Percentiles rank a stretch among this genome's conserved stretches.
Conservation (phyloP, 92 coral and sea anemone species). For the Blastomussa wellsi region DNA sequence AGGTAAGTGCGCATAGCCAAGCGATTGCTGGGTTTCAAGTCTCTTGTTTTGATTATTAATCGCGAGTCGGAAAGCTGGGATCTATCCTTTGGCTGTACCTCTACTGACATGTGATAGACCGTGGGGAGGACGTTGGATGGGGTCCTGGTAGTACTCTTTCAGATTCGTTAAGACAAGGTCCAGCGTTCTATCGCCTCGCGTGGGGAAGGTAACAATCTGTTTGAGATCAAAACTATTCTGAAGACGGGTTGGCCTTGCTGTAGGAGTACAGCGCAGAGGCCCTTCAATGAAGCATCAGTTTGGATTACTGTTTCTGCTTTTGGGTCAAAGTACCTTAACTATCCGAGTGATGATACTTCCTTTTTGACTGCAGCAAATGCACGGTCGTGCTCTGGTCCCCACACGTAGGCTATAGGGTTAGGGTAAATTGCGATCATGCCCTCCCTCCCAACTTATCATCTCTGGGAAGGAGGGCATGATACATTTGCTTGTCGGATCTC, state of each 20-base stretch:
- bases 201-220: slow-evolving; percentile 60
- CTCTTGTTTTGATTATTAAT: slow-evolving; percentile 47
- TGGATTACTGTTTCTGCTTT: no score
- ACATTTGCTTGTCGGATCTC: no score
- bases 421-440: no score
- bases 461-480: no score
- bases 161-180: slow-evolving; percentile 56
- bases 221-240: slow-evolving; percentile 61
- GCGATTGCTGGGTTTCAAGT: slow-evolving; percentile 52
- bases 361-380: slow-evolving; percentile 41
- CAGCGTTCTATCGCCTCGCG: no score
- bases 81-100: slow-evolving; percentile 45
- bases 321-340: slow-evolving; percentile 53
- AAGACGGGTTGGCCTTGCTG: slow-evolving; percentile 54
- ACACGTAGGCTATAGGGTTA: slow-evolving; percentile 21
- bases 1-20: slow-evolving; percentile 43
- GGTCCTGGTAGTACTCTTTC: slow-evolving; percentile 61
- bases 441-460: no score
- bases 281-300: no score
- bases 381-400: slow-evolving; percentile 58
- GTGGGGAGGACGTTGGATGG: slow-evolving; percentile 57
- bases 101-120: slow-evolving; percentile 67
- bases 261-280: no score
- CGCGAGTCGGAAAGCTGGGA: slow-evolving; percentile 37
- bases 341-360: slow-evolving; percentile 44